These are phyloP conservation scores for Drosophila micromelanica DNA, from an alignment of 1,140 invertebrate species.

Conservation along the genomic window DNA sequence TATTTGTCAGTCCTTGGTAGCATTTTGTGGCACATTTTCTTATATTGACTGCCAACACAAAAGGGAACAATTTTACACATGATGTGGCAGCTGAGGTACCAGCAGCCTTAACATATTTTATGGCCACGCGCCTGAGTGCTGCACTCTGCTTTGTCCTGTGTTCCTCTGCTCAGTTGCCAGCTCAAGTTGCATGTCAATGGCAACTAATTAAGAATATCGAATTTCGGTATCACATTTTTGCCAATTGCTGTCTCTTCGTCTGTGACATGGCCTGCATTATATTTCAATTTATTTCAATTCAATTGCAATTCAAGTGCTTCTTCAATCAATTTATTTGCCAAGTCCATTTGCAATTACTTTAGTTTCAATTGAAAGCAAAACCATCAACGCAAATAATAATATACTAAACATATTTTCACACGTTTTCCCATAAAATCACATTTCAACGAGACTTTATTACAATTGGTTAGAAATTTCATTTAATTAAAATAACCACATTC, in stretches of 20 bases:
- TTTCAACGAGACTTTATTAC: constrained; percentile 8
- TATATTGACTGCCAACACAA: constrained; percentile 49
- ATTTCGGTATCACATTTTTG: constrained; percentile 11
- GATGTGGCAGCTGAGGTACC: constrained; percentile 36
- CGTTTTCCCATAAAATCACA: neutral
- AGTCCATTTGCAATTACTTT: constrained; percentile 13
- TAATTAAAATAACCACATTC: no score
- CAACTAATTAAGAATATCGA: constrained; percentile 38
- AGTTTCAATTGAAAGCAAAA: neutral
- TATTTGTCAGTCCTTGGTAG: constrained; percentile 59
- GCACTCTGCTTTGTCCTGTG: neutral
- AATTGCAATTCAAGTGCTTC: constrained; percentile 24
- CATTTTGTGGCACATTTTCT: constrained; percentile 57
- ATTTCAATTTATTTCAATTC: constrained; percentile 53
- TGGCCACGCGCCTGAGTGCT: constrained; percentile 9
- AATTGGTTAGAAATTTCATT: neutral
- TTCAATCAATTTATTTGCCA: constrained; percentile 8
- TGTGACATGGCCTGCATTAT: constrained; percentile 11
- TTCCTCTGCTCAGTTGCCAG: neutral
- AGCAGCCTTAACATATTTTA: constrained; percentile 34
- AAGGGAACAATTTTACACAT: constrained; percentile 57
- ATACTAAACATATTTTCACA: constrained; percentile 1
- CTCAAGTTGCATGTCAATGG: constrained; percentile 15
- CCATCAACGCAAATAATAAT: constrained; percentile 7
- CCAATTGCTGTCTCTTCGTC: constrained; percentile 1